Evolutionary conservation across 2,113 vertebrate species (phyloP), one percentile per base, ranked within the genome.

Genomic region (Leucopsar rothschildi): DNA sequence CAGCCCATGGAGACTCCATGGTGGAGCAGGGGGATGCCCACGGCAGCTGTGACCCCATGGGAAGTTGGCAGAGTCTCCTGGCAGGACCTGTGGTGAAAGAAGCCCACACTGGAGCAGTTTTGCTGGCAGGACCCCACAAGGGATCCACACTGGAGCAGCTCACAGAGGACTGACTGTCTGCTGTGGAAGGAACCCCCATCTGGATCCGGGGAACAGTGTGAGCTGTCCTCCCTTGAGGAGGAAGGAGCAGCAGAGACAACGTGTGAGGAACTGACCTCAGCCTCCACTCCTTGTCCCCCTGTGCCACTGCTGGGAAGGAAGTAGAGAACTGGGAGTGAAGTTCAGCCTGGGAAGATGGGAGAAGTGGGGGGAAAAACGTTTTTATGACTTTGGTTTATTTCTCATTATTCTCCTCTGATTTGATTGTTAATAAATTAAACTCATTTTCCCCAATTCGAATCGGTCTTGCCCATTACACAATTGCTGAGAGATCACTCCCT

Each of bases 121-220:
- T n/a, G 40, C 29, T n/a, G 40, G 40, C n/a, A 73, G 59, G n/a
- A 39, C 23, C 40, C 12, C n/a, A 40, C 0, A 0, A 47, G n/a
- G 4, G 6, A 65, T 29, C 16, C 39, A 33, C 16, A 27, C 12
- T 40, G 53, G 12, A 66, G 45, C 21, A 66, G 39, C 5, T 42
- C 17, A 13, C 2, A 8, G 9, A 66, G 45, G 6, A 35, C 9
- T 57, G 16, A 35, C 9, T 57, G 16, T 23, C 15, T 80, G 29
- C 50, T 19, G 5, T 31, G 31, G 40, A 20, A 55, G 17, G 16
- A 12, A 80, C 1, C 3, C 16, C 9, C 15, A 1, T 3, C 27
- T 23, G 44, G 18, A 47, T n/a, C 49, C 25, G 47, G 49, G 49
- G 49, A 50, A 27, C 49, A 50, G 24, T 5, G 31, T 19, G 25